Conservation (phyloP, 2,113 vertebrate species). For the Picathartes gymnocephalus region DNA sequence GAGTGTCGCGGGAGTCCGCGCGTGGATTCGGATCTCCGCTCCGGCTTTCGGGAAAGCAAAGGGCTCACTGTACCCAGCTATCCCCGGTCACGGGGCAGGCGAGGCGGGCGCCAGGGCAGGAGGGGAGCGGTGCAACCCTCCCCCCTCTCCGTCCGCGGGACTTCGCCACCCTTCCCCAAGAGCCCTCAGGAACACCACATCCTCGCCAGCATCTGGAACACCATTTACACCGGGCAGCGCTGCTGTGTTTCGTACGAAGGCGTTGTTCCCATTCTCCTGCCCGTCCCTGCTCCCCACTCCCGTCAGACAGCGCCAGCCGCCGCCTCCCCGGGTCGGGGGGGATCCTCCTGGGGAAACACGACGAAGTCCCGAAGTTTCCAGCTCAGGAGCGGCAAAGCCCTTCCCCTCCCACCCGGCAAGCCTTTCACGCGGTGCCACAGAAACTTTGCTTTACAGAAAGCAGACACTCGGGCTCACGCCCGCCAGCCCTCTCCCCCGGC, state of each 20-base stretch:
- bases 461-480: accelerated
- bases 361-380: not conserved
- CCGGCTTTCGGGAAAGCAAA: not conserved
- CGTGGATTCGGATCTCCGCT: accelerated
- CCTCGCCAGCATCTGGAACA: not conserved
- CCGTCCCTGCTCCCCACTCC: not conserved
- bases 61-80: accelerated
- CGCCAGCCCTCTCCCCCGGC: not conserved
- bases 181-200: not conserved
- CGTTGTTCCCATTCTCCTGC: not conserved
- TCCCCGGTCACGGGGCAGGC: not conserved
- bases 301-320: not conserved
- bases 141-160: not conserved
- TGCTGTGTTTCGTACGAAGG: accelerated
- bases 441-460: not conserved
- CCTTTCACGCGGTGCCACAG: no score
- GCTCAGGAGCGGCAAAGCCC: not conserved
- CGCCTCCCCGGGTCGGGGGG: not conserved
- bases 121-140: not conserved
- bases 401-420: not conserved
- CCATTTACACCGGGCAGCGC: not conserved
- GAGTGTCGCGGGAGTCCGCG: accelerated
- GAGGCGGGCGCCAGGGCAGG: not conserved
- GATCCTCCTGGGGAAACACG: no score
- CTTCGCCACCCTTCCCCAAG: not conserved